phyloP scores from a whole-genome alignment of 2,797 vertebrate species.

The Manis crassicaudata region DNA sequence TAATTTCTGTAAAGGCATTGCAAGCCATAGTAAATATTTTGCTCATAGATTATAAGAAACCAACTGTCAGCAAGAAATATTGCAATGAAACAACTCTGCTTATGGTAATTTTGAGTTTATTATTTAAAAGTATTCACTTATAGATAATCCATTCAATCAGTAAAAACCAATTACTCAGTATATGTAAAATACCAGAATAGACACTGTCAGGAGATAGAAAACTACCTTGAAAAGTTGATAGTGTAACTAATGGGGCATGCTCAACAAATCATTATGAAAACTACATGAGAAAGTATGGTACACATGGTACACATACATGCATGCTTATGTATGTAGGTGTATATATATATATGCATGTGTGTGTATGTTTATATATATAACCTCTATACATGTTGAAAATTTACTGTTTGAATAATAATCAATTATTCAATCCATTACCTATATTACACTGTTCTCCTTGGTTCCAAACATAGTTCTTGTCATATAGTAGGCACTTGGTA shows the following conservation, averaged over 20 bases:
- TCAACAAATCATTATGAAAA: background rate
- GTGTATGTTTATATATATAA: background rate
- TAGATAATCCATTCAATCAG: background rate
- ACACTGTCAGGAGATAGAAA: background rate
- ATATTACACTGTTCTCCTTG: background rate
- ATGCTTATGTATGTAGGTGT: background rate
- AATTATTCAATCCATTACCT: background rate
- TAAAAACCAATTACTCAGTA: background rate
- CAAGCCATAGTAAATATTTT: slow-evolving; percentile 31
- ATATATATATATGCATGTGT: background rate
- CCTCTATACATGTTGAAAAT: background rate
- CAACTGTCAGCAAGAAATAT: slow-evolving; percentile 26
- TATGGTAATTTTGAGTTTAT: slow-evolving; percentile 33
- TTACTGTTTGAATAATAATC: slow-evolving; percentile 24
- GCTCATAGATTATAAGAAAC: slow-evolving; percentile 37
- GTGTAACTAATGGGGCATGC: background rate
- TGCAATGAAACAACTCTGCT: background rate
- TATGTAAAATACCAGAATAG: background rate
- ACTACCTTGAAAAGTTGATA: background rate
- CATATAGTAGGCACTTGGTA: background rate
- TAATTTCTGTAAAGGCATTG: slow-evolving; percentile 33
- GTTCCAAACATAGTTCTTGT: background rate
- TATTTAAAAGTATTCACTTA: background rate
- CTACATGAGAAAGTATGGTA: background rate
- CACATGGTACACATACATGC: too few species aligned